phyloP scores from a whole-genome alignment of 2,888 invertebrate species.

The Nomada ruficornis region DNA sequence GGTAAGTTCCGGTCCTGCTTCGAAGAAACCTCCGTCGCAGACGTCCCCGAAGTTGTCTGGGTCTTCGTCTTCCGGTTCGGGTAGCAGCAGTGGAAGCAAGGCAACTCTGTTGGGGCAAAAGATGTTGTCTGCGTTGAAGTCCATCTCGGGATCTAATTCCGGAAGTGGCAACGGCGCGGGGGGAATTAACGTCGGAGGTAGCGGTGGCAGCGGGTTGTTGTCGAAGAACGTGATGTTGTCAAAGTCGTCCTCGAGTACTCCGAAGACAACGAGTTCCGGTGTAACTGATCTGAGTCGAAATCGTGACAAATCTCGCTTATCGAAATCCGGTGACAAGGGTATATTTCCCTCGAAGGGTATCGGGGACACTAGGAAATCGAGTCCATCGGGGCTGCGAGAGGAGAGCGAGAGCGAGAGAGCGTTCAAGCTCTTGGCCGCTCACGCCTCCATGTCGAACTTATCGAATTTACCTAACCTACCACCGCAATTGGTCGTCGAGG shows the following conservation, averaged over 20 bases:
- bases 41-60: constrained; percentile 78
- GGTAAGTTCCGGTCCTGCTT: constrained; percentile 94
- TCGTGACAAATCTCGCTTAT: constrained; percentile 87
- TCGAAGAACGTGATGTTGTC: constrained; percentile 72
- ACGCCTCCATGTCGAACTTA: constrained; percentile 85
- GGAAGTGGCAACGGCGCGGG: constrained; percentile 56
- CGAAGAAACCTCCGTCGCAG: constrained; percentile 89
- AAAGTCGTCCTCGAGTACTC: constrained; percentile 86
- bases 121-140: constrained; percentile 76
- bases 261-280: constrained; percentile 86
- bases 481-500: constrained; percentile 89
- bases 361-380: constrained; percentile 87
- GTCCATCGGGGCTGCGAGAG: constrained; percentile 88
- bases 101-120: constrained; percentile 79
- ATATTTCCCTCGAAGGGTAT: constrained; percentile 86
- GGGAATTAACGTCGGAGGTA: constrained; percentile 44
- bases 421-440: constrained; percentile 87
- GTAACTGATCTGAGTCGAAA: constrained; percentile 87
- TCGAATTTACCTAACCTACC: constrained; percentile 85
- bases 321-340: constrained; percentile 88
- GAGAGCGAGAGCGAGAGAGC: constrained; percentile 87
- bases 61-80: constrained; percentile 66
- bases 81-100: constrained; percentile 80
- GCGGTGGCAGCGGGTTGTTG: constrained; percentile 68
- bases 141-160: constrained; percentile 78